A percentile compares a stretch with the other conserved stretches of the same genome.
Evolutionary conservation across 2,888 invertebrate species (phyloP).

Genomic region (Lepetodrilus schrolli): DNA sequence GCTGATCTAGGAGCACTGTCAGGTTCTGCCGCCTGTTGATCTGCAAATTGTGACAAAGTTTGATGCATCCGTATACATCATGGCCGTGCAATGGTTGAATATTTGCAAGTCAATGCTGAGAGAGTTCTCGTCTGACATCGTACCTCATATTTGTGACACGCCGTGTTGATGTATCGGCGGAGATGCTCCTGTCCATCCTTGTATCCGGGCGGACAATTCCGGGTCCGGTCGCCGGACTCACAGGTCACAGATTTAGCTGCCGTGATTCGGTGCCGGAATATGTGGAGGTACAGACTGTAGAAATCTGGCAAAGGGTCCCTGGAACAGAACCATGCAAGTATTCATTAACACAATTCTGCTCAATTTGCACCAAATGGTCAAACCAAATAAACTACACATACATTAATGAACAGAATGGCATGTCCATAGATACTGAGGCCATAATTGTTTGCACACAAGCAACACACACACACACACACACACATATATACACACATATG

Average conservation of each 20-base stretch:
- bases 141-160: slow-evolving; percentile 62
- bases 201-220: slow-evolving; percentile 63
- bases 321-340: slow-evolving; percentile 31
- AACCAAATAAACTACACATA: too few species aligned
- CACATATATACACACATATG: too few species aligned
- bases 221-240: slow-evolving; percentile 59
- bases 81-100: background rate
- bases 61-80: background rate
- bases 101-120: background rate
- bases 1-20: slow-evolving; percentile 34
- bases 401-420: too few species aligned
- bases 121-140: background rate
- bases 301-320: slow-evolving; percentile 72
- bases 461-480: too few species aligned
- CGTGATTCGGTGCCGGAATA: slow-evolving; percentile 61
- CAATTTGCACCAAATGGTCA: too few species aligned
- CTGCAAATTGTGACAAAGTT: background rate
- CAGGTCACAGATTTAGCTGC: slow-evolving; percentile 63
- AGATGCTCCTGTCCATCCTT: slow-evolving; percentile 66
- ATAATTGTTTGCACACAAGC: too few species aligned
- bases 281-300: slow-evolving; percentile 68
- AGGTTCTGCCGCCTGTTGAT: slow-evolving; percentile 34
- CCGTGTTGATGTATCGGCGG: slow-evolving; percentile 57
- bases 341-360: too few species aligned
- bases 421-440: too few species aligned